Evolutionary conservation across 1,140 invertebrate genomes (phyloP).

Genomic region (Lanistes nyassanus): DNA sequence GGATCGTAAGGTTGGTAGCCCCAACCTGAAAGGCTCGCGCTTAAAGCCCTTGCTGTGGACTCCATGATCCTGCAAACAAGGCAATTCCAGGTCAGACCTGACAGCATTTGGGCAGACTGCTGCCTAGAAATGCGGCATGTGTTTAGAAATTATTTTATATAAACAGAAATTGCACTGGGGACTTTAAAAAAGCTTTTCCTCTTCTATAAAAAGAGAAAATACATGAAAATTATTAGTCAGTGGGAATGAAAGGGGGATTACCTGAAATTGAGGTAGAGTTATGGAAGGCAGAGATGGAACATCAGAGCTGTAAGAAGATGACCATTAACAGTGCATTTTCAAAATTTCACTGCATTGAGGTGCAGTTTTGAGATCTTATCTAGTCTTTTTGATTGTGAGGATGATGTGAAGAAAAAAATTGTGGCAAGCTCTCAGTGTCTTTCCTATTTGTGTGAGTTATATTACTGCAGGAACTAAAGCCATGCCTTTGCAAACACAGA

Average conservation of each 20-base stretch:
- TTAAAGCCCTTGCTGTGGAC: conserved; percentile 22
- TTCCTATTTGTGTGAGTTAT: too few relatives aligned
- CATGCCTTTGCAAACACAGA: too few relatives aligned
- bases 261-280: conserved; percentile 7
- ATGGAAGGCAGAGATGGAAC: conserved; percentile 22
- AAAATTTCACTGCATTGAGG: too few relatives aligned
- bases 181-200: neutral
- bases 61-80: conserved; percentile 17
- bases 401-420: neutral
- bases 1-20: conserved; percentile 24
- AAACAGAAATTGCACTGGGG: too few relatives aligned
- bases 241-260: conserved; percentile 4
- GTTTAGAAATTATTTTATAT: too few relatives aligned
- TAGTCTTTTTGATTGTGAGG: neutral
- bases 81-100: neutral
- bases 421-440: neutral
- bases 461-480: too few relatives aligned
- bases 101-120: neutral
- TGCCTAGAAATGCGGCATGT: too few relatives aligned
- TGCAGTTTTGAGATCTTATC: too few relatives aligned
- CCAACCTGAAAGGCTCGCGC: conserved; percentile 33
- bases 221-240: neutral
- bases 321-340: neutral
- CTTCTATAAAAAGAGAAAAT: neutral
- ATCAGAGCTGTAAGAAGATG: conserved; percentile 22